phyloP scores from a whole-genome alignment of 53 echinoderm and acorn worm species.

The Echinometra lucunter region DNA sequence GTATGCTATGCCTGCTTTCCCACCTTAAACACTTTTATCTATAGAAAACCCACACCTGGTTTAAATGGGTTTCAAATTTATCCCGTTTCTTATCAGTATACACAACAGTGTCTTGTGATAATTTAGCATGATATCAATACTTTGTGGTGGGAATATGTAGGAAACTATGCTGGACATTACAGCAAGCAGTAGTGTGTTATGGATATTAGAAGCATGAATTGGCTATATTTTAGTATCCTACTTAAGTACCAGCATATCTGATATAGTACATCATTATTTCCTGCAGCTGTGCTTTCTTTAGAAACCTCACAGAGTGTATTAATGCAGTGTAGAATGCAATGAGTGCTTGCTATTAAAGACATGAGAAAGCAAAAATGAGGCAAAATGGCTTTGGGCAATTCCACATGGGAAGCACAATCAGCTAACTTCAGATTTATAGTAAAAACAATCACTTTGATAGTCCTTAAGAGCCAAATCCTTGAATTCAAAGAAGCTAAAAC shows the following conservation, averaged over 20 bases:
- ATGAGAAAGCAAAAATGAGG: too few species aligned
- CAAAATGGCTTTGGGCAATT: too few species aligned
- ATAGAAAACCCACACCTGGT: not conserved
- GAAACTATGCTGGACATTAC: not conserved
- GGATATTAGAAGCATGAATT: not conserved
- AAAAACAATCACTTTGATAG: too few species aligned
- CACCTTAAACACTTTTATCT: not conserved
- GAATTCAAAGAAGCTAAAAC: too few species aligned
- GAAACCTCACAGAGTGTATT: not conserved
- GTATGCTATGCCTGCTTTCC: not conserved
- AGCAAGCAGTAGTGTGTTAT: not conserved
- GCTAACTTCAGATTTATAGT: too few species aligned
- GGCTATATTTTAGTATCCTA: not conserved
- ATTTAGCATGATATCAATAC: not conserved
- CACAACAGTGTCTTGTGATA: not conserved
- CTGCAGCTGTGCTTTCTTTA: not conserved
- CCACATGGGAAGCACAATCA: too few species aligned
- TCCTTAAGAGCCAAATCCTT: too few species aligned
- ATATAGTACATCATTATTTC: not conserved
- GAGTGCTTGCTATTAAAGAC: too few species aligned
- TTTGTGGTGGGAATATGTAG: not conserved
- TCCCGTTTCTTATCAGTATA: not conserved
- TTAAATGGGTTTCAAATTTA: not conserved
- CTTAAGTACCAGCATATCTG: not conserved
- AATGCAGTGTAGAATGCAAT: not conserved